Conservation (phyloP, 2,888 invertebrate genomes). For the Melanchra persicariae region DNA sequence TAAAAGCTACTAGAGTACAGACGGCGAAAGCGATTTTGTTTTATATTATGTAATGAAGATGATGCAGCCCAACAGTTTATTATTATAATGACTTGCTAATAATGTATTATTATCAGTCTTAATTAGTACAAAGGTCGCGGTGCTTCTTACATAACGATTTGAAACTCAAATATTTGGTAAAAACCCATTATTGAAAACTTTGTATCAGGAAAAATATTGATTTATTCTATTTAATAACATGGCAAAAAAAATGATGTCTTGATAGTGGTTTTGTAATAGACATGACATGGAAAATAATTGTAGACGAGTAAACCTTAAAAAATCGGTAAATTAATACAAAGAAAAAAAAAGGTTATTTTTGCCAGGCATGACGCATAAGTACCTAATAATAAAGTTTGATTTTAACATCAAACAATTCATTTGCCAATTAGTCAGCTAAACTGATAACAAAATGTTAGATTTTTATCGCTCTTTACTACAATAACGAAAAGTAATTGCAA, state of each 20-base stretch:
- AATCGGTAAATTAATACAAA: neutral
- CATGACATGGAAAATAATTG: neutral
- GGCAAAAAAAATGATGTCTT: neutral
- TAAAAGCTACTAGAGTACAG: too few relatives aligned
- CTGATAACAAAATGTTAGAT: slow-evolving; percentile 8
- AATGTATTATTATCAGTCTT: neutral
- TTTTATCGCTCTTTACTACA: slow-evolving; percentile 21
- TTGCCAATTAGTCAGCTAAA: neutral
- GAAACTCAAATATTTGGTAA: slow-evolving; percentile 1
- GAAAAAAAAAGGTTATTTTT: too few relatives aligned
- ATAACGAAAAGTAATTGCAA: slow-evolving; percentile 26
- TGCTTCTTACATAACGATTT: neutral
- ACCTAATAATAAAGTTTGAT: neutral
- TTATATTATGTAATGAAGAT: too few relatives aligned
- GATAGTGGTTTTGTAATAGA: neutral
- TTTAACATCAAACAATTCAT: neutral
- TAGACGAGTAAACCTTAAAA: neutral
- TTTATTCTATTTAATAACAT: neutral
- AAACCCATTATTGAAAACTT: neutral
- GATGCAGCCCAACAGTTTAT: neutral
- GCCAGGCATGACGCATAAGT: neutral
- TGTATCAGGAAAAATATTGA: neutral
- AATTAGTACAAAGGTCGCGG: slow-evolving; percentile 2
- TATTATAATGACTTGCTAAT: neutral
- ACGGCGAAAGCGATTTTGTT: too few relatives aligned